Conservation (phyloP, 2,888 invertebrate genomes). For the Chironomus riparius region DNA sequence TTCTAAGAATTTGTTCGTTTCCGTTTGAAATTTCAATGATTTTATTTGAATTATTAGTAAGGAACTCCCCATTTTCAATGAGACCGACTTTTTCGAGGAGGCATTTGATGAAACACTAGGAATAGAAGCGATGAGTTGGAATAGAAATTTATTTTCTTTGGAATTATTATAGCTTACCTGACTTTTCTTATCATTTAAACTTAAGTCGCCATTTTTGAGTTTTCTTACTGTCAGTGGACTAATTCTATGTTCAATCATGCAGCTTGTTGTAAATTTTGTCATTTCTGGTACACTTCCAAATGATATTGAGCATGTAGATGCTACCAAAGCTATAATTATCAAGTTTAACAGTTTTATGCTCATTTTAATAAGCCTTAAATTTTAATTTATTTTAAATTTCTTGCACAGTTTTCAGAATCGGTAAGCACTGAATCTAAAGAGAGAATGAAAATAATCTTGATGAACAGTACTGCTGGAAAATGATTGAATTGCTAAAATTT, state of each 20-base stretch:
- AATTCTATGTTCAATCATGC: constrained; percentile 29
- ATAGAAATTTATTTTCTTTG: too few relatives aligned
- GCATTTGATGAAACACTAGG: constrained; percentile 37
- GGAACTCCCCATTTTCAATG: constrained; percentile 32
- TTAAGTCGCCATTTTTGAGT: constrained; percentile 33
- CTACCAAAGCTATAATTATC: too few relatives aligned
- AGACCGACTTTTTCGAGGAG: constrained; percentile 36
- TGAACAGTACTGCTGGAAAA: too few relatives aligned
- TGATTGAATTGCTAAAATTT: too few relatives aligned
- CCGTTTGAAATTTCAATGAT: not conserved
- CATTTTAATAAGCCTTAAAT: too few relatives aligned
- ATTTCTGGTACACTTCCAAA: constrained; percentile 10
- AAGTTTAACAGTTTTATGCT: too few relatives aligned
- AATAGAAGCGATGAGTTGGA: not conserved
- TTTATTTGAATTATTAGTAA: not conserved
- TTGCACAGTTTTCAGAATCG: too few relatives aligned
- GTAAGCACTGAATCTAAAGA: too few relatives aligned
- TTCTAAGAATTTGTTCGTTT: constrained; percentile 5
- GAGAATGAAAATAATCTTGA: too few relatives aligned
- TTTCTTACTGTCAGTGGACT: constrained; percentile 33
- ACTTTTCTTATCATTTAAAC: constrained; percentile 30
- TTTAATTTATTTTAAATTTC: too few relatives aligned
- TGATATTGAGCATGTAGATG: too few relatives aligned
- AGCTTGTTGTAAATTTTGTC: not conserved
- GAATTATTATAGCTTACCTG: too few relatives aligned